A percentile compares a stretch with the other conserved stretches of the same genome.
phyloP scores from a whole-genome alignment of 2,113 vertebrate genomes.

The Takifugu bimaculatus region DNA sequence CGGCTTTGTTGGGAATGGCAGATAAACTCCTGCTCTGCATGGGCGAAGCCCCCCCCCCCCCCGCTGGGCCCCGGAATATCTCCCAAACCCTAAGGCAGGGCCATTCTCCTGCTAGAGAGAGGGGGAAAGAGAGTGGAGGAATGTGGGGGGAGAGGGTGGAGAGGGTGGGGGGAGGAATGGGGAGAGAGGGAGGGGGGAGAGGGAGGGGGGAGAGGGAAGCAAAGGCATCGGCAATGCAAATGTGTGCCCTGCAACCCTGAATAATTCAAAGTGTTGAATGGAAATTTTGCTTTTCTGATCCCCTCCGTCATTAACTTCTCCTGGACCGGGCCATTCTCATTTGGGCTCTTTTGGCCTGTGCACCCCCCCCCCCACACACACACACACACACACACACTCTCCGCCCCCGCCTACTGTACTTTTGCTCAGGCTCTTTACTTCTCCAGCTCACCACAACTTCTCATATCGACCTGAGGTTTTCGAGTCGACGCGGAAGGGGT shows the following conservation, averaged over 20 bases:
- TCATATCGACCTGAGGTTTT: too few relatives aligned
- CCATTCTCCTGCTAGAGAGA: conserved; percentile 41
- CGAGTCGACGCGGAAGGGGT: too few relatives aligned
- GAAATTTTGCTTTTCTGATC: conserved; percentile 74
- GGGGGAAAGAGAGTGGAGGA: neutral
- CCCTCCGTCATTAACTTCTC: conserved; percentile 71
- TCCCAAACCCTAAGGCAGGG: conserved; percentile 58
- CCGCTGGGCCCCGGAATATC: conserved; percentile 38
- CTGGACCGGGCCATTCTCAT: conserved; percentile 71
- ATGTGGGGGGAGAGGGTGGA: conserved; percentile 3
- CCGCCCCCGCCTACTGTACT: conserved; percentile 9
- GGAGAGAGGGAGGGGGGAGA: conserved; percentile 7
- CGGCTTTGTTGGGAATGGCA: conserved; percentile 50
- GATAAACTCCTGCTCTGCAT: conserved; percentile 72
- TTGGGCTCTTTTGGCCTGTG: conserved; percentile 67
- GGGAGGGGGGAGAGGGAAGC: conserved; percentile 47
- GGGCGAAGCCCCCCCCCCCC: conserved; percentile 38
- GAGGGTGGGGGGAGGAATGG: conserved; percentile 34
- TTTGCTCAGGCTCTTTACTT: conserved; percentile 40
- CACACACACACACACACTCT: neutral
- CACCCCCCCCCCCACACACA: conserved; percentile 21
- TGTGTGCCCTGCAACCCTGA: conserved; percentile 70
- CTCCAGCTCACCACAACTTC: neutral
- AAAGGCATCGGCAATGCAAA: conserved; percentile 73
- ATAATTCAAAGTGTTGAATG: conserved; percentile 77